These are phyloP conservation scores for Sisor rabdophorus DNA, from an alignment of 2,113 vertebrate species.

Conservation along the genomic window DNA sequence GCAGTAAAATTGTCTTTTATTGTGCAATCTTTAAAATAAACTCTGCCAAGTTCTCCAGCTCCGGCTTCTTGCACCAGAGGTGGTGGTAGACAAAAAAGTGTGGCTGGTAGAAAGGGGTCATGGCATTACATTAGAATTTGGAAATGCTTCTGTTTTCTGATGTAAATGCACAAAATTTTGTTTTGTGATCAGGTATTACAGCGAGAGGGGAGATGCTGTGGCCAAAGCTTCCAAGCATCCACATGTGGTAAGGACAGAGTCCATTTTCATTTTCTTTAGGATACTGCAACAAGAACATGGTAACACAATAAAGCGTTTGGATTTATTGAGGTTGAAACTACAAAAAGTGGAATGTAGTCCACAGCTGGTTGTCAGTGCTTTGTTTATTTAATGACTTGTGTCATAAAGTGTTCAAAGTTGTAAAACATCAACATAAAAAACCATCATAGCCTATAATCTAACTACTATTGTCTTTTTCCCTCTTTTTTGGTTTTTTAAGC, in stretches of 20 bases:
- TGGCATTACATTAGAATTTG: neutral
- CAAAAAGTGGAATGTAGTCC: neutral
- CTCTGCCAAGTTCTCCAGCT: too few species aligned
- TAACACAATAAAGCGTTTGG: neutral
- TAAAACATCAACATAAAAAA: neutral
- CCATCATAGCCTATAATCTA: neutral
- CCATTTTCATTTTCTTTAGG: neutral
- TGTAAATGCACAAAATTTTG: neutral
- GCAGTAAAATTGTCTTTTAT: too few species aligned
- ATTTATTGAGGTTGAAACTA: neutral
- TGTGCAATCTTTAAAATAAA: too few species aligned
- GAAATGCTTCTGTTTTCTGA: neutral
- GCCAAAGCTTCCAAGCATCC: conserved; percentile 81
- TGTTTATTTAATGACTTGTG: neutral
- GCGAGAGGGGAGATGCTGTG: conserved; percentile 83
- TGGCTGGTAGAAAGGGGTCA: neutral
- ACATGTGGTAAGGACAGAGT: conserved; percentile 77
- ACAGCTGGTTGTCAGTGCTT: neutral
- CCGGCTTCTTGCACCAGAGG: too few species aligned
- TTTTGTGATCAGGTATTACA: conserved; percentile 75
- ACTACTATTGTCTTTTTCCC: too few species aligned
- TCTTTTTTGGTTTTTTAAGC: too few species aligned
- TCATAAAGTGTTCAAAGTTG: neutral
- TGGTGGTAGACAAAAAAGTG: neutral
- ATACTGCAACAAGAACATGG: neutral